A percentile compares a stretch with the other conserved stretches of the same genome.
Conservation (phyloP, 2,797 vertebrate species). For the Crenichthys baileyi region DNA sequence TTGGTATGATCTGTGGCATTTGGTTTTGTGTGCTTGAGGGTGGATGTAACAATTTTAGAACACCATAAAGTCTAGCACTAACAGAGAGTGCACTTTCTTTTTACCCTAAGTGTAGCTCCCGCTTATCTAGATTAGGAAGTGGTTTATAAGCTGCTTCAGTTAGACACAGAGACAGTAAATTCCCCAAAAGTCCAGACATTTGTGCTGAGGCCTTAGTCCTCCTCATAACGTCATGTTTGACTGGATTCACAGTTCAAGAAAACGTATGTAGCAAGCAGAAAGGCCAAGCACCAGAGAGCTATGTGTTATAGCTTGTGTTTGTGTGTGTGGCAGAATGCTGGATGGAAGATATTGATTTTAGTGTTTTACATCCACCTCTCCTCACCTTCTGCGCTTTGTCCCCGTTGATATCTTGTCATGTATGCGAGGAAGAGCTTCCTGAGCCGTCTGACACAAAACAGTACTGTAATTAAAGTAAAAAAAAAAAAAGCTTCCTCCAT, state of each 20-base stretch:
- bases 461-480: background rate
- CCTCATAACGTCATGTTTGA: background rate
- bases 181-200: background rate
- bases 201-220: background rate
- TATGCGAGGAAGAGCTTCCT: slow-evolving; percentile 10
- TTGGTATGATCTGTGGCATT: background rate
- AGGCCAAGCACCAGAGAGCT: background rate
- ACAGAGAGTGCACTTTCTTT: background rate
- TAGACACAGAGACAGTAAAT: background rate
- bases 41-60: background rate
- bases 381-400: slow-evolving; percentile 21
- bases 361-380: slow-evolving; percentile 26
- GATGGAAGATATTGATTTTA: slow-evolving; percentile 29
- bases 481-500: background rate
- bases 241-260: background rate
- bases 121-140: background rate
- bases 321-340: background rate
- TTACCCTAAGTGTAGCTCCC: background rate
- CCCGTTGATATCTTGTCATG: slow-evolving; percentile 45
- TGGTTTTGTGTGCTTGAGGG: background rate
- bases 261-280: background rate
- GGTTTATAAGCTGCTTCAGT: background rate
- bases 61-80: background rate
- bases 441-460: background rate
- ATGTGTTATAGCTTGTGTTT: slow-evolving; percentile 12